These are phyloP conservation scores for Sminthurinus aureus DNA, from an alignment of 2,888 invertebrate species.

Conservation along the genomic window DNA sequence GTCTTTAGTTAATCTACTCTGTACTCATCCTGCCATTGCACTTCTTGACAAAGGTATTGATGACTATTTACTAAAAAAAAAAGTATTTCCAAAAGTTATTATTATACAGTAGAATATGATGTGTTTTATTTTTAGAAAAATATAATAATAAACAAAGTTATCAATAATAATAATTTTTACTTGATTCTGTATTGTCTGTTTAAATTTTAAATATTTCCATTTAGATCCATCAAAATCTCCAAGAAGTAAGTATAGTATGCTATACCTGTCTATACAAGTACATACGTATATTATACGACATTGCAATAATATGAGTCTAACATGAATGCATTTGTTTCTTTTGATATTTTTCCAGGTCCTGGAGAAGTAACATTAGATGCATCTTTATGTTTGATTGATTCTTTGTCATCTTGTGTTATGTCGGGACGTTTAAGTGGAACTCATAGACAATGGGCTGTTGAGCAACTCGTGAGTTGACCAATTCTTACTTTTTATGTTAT, in stretches of 20 bases:
- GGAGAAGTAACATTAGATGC: conserved; percentile 53
- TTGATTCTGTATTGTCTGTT: not conserved
- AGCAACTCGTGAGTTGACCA: conserved; percentile 67
- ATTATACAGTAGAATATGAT: not conserved
- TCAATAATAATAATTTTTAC: not conserved
- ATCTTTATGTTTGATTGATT: conserved; percentile 69
- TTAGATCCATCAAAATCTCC: conserved; percentile 45
- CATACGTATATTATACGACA: too few species aligned
- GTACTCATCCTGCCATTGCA: conserved; percentile 59
- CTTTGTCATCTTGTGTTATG: conserved; percentile 69
- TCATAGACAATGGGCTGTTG: conserved; percentile 70
- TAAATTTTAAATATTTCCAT: too few species aligned
- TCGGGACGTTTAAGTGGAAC: conserved; percentile 67
- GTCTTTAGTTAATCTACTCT: conserved; percentile 69
- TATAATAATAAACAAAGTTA: not conserved
- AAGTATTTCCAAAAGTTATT: too few species aligned
- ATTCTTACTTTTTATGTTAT: not conserved
- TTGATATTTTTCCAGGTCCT: too few species aligned
- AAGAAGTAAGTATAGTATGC: too few species aligned
- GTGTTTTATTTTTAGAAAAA: not conserved
- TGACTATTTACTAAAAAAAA: too few species aligned
- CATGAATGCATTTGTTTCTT: too few species aligned
- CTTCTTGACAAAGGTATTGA: conserved; percentile 51
- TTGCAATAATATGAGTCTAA: too few species aligned
- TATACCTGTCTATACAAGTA: too few species aligned